Base-by-base conservation (phyloP, 2,797 vertebrate genomes). In the Pogoniulus pusillus region DNA sequence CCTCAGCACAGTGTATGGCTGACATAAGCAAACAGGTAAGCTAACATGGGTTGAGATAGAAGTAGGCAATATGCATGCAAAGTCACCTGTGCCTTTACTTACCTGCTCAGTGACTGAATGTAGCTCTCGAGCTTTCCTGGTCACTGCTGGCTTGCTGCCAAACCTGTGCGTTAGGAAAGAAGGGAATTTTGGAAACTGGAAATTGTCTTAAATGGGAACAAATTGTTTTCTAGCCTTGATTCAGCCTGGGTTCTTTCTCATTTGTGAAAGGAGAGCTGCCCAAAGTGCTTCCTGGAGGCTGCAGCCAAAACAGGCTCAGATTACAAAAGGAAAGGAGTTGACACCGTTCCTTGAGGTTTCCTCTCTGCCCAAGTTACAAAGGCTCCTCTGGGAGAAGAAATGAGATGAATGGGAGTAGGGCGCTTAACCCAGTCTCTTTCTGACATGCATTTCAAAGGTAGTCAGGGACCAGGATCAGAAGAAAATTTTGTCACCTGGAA, bases 341-440 rank as follows among this genome's bases (percentile, higher is more conserved):
- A 29, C 35, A 1, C 30, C 39, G 39, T 4, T 41, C 87, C 32
- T 53, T 2, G 58, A 13, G 68, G 63, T 57, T 63, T 27, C 71
- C 34, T 64, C 43, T 58, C 23, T 51, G 70, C 55, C 30, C 20
- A 22, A 16, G 0, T 16, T 2, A n/a, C 51, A 13, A 30, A 41
- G 3, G 5, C 32, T 26, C 12, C 24, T 24, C 35, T 11, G 15
- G 35, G 23, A 29, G 41, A 8, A 85, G 18, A 8, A 15, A 73
- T 30, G 18, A n/a, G 35, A 5, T 14, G 22, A 37, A 51, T 3
- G 12, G 64, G 30, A 10, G 23, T 9, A 5, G 0, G 32, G 10
- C 43, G 35, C 39, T 34, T 30, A 63, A 68, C 49, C 16, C 57
- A 15, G 64, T 4, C 49, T 53, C 10, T 69, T 55, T 24, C 6